Evolutionary conservation across 30 jellyfish, hydroid and myxozoan genomes (phyloP), one percentile per base, ranked within the genome.

Genomic region (Thelohanellus kitauei): DNA sequence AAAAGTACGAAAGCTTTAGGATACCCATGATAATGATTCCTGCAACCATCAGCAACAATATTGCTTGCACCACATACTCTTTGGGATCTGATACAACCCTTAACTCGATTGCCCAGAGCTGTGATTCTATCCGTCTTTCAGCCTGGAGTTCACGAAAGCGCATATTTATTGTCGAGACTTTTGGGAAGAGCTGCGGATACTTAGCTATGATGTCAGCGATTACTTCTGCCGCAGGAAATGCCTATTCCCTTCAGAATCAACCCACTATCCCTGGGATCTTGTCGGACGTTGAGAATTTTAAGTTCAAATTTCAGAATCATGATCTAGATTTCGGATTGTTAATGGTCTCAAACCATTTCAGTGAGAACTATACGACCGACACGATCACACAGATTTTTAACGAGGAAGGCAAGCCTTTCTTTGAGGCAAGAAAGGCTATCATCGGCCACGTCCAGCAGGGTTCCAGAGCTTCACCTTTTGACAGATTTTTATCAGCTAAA

Each of bases 141-240:
- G 90, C 85, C 11, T 44, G 85, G 48, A 58, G 90, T 21, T 58
- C 84, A n/a, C 69, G 43, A 18, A 66, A 54, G 16, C 60, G 90
- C n/a, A 85, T 67, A 11, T 67, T 57, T 38, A 59, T 67, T 31
- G 90, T 67, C 18, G 90, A 67, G 34, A 58, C 85, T 9, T 57
- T 67, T 84, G 90, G 90, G 14, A 84, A 84, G 8, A 67, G 40
- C 38, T 67, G 90, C 42, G 90, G 90, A 1, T 67, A 67, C 57
- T 44, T 67, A 15, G 83, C 90, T 18, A 58, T 85, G 27, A 67
- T 67, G 90, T 84, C 75, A 24, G 90, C 83, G 43, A 50, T 67
- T 25, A 85, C 90, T 4, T 64, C 54, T 3, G 85, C 67, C 1
- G 90, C 90, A 1, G 85, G 59, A 35, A 51, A 84, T 20, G 90